These are phyloP conservation scores for Metopia argyrocephala DNA, from an alignment of 2,888 invertebrate species.

Conservation along the genomic window DNA sequence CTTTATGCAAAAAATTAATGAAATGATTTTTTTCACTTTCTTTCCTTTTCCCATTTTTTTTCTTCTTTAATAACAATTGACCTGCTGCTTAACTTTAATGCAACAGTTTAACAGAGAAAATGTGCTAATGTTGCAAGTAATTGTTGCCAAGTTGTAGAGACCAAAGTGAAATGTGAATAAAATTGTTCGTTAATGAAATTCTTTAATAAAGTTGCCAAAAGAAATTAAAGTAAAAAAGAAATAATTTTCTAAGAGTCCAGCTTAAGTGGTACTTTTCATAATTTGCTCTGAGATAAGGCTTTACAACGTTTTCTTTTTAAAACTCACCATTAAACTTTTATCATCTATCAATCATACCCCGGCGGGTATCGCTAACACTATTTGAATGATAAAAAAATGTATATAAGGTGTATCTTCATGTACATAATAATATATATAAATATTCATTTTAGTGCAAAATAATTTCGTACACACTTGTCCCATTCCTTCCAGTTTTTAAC, in stretches of 20 bases:
- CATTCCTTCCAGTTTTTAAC: no score
- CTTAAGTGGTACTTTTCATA: constrained; percentile 54
- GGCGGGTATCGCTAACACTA: no score
- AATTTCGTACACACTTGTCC: no score
- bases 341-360: no score
- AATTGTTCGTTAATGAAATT: constrained; percentile 31
- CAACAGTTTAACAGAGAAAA: constrained; percentile 40
- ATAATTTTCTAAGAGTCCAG: constrained; percentile 47
- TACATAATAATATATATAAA: no score
- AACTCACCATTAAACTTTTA: no score
- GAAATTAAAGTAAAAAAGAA: constrained; percentile 7
- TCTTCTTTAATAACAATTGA: constrained; percentile 36
- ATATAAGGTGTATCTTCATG: no score
- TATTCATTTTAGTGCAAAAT: no score
- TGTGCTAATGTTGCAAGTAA: constrained; percentile 51
- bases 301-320: no score
- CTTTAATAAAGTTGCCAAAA: constrained; percentile 7
- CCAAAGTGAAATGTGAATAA: not conserved
- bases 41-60: not conserved
- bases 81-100: constrained; percentile 48
- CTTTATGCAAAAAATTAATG: constrained; percentile 22
- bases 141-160: not conserved
- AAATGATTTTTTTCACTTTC: constrained; percentile 14
- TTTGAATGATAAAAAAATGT: no score
- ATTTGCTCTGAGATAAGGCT: not conserved